phyloP scores from a whole-genome alignment of 1,140 invertebrate species.

The Drosophila equinoxialis region DNA sequence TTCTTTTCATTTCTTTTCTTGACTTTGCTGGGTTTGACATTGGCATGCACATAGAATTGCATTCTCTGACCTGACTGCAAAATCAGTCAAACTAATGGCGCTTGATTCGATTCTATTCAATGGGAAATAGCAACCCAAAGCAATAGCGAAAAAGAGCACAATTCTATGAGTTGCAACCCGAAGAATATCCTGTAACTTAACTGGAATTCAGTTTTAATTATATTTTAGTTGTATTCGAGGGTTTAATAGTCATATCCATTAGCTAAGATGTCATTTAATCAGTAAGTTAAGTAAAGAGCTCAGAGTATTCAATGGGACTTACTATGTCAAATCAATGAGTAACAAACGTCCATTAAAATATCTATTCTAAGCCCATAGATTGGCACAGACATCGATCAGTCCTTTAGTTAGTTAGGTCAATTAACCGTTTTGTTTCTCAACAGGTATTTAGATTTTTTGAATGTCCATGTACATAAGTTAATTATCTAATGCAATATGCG shows the following conservation, averaged over 20 bases:
- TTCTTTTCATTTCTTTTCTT: constrained; percentile 14
- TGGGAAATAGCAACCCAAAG: constrained; percentile 31
- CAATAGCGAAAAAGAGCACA: constrained; percentile 3
- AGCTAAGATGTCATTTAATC: no score
- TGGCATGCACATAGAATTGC: constrained; percentile 33
- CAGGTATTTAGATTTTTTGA: background rate
- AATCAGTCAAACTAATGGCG: constrained; percentile 69
- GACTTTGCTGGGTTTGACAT: constrained; percentile 31
- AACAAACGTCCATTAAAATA: background rate
- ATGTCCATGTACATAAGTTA: background rate
- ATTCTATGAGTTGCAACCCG: background rate
- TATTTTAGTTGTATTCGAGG: no score
- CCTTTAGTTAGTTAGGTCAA: no score
- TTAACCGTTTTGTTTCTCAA: no score
- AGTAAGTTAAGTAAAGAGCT: no score
- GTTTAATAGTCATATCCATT: no score
- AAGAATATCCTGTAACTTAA: constrained; percentile 19
- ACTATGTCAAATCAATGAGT: background rate
- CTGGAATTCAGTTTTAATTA: no score
- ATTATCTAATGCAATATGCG: constrained; percentile 48
- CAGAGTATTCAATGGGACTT: no score
- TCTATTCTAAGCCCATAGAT: no score
- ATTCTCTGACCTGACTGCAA: constrained; percentile 38
- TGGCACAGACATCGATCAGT: no score
- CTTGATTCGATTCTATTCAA: constrained; percentile 69